Percentiles rank a stretch among this genome's conserved stretches.
phyloP scores from a whole-genome alignment of 2,113 vertebrate species.

The Parus major region DNA sequence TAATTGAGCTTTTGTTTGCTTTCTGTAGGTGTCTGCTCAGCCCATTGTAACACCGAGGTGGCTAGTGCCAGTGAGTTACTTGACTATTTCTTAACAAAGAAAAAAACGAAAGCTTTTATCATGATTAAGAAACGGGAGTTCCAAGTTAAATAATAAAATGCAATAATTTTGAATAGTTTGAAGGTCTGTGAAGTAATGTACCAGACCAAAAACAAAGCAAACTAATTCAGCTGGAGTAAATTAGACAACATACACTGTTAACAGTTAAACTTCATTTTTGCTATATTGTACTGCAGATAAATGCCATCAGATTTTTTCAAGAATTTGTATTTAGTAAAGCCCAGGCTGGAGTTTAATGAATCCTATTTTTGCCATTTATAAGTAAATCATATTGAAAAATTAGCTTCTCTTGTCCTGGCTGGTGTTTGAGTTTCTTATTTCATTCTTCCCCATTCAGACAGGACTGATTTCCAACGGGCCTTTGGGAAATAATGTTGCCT shows the following conservation, averaged over 20 bases:
- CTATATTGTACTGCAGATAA: not conserved
- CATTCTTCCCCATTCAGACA: slow-evolving; percentile 70
- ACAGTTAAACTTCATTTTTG: not conserved
- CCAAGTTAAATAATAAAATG: not conserved
- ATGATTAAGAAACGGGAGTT: not conserved
- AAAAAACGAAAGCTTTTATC: not conserved
- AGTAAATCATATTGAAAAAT: not conserved
- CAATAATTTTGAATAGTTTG: not conserved
- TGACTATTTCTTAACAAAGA: not conserved
- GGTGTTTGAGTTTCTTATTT: not conserved
- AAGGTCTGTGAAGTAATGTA: not conserved
- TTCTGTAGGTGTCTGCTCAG: slow-evolving; percentile 77
- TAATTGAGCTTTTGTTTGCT: not conserved
- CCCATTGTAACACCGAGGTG: slow-evolving; percentile 85
- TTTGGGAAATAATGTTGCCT: slow-evolving; percentile 70
- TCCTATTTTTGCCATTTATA: not conserved
- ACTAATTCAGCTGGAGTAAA: not conserved
- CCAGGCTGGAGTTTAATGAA: not conserved
- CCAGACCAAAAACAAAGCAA: not conserved
- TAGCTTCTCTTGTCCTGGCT: not conserved
- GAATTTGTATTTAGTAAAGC: not conserved
- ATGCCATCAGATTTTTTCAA: not conserved
- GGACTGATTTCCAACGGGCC: slow-evolving; percentile 82
- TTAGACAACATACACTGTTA: not conserved
- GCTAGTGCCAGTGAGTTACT: slow-evolving; percentile 86